Evolutionary conservation across 2,797 vertebrate genomes (phyloP).

Genomic region (Rhyacichthys aspro): DNA sequence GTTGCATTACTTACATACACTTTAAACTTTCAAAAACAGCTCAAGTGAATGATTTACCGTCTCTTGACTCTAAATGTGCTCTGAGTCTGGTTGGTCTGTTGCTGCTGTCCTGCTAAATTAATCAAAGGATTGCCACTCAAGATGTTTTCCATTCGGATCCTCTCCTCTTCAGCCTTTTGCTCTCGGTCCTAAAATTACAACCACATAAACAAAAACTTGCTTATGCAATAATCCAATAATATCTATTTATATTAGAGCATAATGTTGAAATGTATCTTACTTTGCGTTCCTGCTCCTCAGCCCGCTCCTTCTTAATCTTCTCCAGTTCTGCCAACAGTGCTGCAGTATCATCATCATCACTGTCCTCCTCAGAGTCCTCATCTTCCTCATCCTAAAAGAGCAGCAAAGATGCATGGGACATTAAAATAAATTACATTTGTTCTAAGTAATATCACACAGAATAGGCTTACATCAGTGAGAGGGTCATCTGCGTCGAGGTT

Average conservation of each 20-base stretch:
- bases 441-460: not conserved
- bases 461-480: constrained; percentile 89
- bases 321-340: constrained; percentile 97
- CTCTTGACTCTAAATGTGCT: constrained; percentile 94
- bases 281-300: constrained; percentile 96
- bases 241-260: not conserved
- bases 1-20: not conserved
- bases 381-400: constrained; percentile 88
- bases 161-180: constrained; percentile 97
- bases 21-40: not conserved
- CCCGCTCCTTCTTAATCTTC: constrained; percentile 97
- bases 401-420: not conserved
- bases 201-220: constrained; percentile 11
- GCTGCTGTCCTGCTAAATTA: constrained; percentile 88
- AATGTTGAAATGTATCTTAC: constrained; percentile 68
- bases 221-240: too few relatives aligned
- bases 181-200: constrained; percentile 87
- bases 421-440: constrained; percentile 9
- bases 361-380: constrained; percentile 89
- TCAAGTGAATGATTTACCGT: constrained; percentile 79
- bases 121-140: constrained; percentile 96
- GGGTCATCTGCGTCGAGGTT: constrained; percentile 98
- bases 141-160: constrained; percentile 98
- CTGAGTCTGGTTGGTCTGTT: constrained; percentile 67
- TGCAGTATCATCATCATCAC: constrained; percentile 95